These are phyloP conservation scores for Heliconius melpomene DNA, from an alignment of 1,140 invertebrate species.

Conservation along the genomic window DNA sequence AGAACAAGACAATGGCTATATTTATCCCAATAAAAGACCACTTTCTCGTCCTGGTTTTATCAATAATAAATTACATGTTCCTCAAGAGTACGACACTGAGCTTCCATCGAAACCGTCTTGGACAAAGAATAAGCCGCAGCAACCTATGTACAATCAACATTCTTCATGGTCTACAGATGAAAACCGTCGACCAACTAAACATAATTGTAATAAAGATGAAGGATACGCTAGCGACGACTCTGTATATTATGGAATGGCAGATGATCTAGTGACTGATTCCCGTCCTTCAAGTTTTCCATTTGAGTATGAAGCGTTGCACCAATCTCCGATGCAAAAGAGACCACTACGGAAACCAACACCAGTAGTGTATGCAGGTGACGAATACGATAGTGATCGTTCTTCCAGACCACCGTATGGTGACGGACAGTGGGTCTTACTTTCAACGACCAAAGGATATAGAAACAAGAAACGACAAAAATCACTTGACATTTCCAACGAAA, in stretches of 20 bases:
- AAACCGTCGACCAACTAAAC: constrained; percentile 65
- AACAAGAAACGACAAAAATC: constrained; percentile 78
- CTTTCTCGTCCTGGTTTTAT: constrained; percentile 62
- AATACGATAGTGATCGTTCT: constrained; percentile 61
- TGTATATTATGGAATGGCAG: constrained; percentile 66
- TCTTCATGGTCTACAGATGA: constrained; percentile 69
- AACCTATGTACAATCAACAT: constrained; percentile 55
- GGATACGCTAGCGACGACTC: constrained; percentile 63
- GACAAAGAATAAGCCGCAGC: constrained; percentile 60
- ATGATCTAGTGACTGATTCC: constrained; percentile 85
- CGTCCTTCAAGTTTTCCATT: constrained; percentile 85
- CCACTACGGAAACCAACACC: constrained; percentile 73
- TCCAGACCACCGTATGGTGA: constrained; percentile 84
- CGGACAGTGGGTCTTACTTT: constrained; percentile 88
- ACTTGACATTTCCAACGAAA: constrained; percentile 57
- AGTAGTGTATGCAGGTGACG: constrained; percentile 68
- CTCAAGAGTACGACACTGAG: constrained; percentile 66
- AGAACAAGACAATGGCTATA: constrained; percentile 55
- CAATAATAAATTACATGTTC: constrained; percentile 69
- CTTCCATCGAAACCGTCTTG: constrained; percentile 71
- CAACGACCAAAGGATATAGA: constrained; percentile 88
- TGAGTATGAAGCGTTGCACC: constrained; percentile 69
- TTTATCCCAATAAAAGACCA: constrained; percentile 64
- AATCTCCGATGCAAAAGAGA: constrained; percentile 58
- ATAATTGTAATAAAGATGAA: constrained; percentile 71